Evolutionary conservation across 2,113 vertebrate species (phyloP).

Genomic region (crab-eating macaque (Macaca fascicularis)): DNA sequence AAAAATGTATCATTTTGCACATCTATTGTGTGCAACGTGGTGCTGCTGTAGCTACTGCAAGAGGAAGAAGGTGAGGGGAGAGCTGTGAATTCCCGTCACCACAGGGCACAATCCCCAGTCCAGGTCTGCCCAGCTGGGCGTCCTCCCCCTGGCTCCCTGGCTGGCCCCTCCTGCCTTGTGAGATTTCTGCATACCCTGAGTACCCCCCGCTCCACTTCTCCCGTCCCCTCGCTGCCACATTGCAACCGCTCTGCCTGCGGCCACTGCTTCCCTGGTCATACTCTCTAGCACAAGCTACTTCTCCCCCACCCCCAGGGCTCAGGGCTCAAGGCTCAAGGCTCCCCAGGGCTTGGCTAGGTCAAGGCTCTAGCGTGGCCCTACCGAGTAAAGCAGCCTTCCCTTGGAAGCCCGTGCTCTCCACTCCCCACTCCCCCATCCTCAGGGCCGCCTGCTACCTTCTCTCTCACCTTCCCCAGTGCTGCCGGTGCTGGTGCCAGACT

Average conservation of each 20-base stretch:
- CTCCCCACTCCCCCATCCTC: too few species aligned
- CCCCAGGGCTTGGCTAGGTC: accelerated
- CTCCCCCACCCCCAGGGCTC: neutral
- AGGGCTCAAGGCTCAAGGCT: neutral
- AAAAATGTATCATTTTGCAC: neutral
- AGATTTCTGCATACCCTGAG: neutral
- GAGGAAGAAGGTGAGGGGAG: neutral
- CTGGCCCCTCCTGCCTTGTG: accelerated
- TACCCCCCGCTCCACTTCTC: neutral
- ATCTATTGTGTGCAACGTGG: neutral
- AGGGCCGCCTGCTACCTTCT: neutral
- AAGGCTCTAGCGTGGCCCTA: neutral
- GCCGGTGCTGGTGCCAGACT: accelerated
- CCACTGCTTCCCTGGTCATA: too few species aligned
- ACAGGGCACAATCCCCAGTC: neutral
- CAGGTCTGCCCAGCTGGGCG: neutral
- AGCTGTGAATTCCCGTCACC: neutral
- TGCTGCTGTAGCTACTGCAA: accelerated
- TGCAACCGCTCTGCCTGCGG: neutral
- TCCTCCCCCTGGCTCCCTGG: too few species aligned
- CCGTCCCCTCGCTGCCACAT: neutral
- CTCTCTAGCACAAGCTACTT: neutral
- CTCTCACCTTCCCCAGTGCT: neutral
- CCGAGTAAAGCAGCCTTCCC: neutral
- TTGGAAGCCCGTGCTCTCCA: neutral